These are phyloP conservation scores for Loris lydekkerianus DNA, from an alignment of 2,797 vertebrate species.

Conservation along the genomic window DNA sequence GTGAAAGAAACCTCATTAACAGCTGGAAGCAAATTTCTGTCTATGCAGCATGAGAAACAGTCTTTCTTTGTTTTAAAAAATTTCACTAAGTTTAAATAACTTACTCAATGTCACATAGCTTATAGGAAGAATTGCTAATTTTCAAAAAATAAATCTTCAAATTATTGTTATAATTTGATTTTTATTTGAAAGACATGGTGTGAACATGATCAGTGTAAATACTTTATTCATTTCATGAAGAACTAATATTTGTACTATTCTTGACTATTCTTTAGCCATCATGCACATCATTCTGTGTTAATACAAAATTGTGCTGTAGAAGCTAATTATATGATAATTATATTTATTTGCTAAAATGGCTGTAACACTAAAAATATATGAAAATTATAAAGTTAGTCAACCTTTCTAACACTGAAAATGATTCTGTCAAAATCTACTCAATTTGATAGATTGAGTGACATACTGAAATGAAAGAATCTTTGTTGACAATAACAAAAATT, in stretches of 20 bases:
- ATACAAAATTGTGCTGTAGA: neutral
- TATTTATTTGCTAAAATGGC: neutral
- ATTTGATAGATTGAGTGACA: neutral
- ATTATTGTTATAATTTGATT: neutral
- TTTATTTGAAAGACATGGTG: neutral
- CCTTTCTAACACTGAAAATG: neutral
- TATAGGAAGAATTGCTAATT: neutral
- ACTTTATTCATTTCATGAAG: neutral
- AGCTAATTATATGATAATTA: conserved; percentile 1
- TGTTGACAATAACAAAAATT: conserved; percentile 7
- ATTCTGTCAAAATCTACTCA: neutral
- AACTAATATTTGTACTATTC: neutral
- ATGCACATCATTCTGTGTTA: neutral
- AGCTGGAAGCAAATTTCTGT: neutral
- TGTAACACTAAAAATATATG: neutral
- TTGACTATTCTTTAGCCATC: neutral
- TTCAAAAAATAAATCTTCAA: neutral
- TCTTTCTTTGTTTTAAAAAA: conserved; percentile 10
- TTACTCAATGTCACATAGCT: neutral
- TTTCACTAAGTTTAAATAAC: neutral
- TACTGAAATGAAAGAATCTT: neutral
- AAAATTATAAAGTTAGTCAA: neutral
- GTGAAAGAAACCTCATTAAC: neutral
- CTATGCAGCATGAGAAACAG: neutral
- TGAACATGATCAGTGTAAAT: neutral